These are phyloP conservation scores for Passerina amoena DNA, from an alignment of 2,113 vertebrate species.

Conservation along the genomic window DNA sequence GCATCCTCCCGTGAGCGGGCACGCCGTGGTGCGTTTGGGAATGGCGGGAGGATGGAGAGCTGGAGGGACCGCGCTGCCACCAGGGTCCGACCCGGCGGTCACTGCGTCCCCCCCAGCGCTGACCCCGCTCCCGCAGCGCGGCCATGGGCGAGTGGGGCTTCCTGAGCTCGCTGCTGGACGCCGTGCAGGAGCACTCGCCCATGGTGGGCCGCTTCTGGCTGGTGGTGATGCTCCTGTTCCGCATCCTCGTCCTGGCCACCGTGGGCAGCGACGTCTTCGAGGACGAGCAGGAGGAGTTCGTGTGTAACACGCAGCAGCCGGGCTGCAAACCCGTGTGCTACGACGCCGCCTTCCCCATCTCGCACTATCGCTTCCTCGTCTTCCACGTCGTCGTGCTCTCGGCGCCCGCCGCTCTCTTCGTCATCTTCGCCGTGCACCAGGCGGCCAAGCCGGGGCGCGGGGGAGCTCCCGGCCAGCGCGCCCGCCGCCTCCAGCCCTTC, in stretches of 20 bases:
- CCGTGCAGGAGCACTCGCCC: slow-evolving; percentile 85
- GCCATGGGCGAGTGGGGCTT: slow-evolving; percentile 90
- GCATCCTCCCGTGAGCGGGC: accelerated
- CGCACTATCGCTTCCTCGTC: slow-evolving; percentile 94
- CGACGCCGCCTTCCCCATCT: slow-evolving; percentile 89
- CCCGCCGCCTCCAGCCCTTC: slow-evolving; percentile 61
- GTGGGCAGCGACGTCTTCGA: slow-evolving; percentile 90
- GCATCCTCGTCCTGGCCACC: slow-evolving; percentile 89
- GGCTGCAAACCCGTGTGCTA: slow-evolving; percentile 93
- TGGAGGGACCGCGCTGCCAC: accelerated
- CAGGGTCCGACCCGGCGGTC: accelerated
- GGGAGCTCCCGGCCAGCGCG: slow-evolving; percentile 5
- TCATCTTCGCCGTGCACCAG: slow-evolving; percentile 86
- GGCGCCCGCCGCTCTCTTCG: slow-evolving; percentile 85
- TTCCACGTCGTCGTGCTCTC: slow-evolving; percentile 92
- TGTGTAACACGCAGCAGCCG: slow-evolving; percentile 90
- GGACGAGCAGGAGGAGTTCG: slow-evolving; percentile 89
- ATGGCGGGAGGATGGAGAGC: not conserved
- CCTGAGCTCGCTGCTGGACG: slow-evolving; percentile 82
- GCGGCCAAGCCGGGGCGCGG: slow-evolving; percentile 64
- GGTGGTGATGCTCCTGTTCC: slow-evolving; percentile 89
- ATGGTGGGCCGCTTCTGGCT: slow-evolving; percentile 93
- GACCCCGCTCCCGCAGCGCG: not conserved
- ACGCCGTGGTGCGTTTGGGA: accelerated
- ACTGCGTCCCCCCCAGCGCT: not conserved